Base-by-base conservation (phyloP, 2,113 vertebrate genomes). In the Puma concolor region DNA sequence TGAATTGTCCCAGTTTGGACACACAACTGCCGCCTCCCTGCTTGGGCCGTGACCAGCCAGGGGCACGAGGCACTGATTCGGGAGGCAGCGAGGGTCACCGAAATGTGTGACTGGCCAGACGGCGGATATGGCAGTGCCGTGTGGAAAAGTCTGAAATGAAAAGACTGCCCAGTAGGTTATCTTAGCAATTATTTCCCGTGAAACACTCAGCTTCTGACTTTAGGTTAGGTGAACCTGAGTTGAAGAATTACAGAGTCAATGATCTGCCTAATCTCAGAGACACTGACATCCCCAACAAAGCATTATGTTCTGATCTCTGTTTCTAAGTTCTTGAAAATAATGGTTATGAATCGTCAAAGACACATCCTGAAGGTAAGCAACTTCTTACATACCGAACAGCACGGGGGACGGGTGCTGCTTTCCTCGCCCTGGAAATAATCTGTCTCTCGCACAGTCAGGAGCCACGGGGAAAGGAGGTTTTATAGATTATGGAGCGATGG, bases 401-500 rank as follows among this genome's bases (percentile, higher is more conserved):
- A 1, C 0, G 2, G 9, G 7, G 17, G 9, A 21, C 5, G 4
- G 52, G 12, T 2, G 8, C 7, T 0, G 2, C 9, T 16, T 14
- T 15, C 33, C 23, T 90, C 10, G 2, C 19, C 0, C 1, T 5
- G 31, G 44, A 33, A 52, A 38, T 0, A 33, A 13, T 1, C 12
- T 1, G 19, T 15, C 54, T 76, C 50, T 52, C 27, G 7, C 60
- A 31, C 48, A 11, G 0, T 36, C 0, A 63, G 0, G 0, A 2
- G 52, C 48, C 60, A 48, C 64, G 76, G 77, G 3, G 44, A 12
- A 41, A 74, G 88, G 33, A 88, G 79, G 60, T 7, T 31, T 19
- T 29, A 21, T 0, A 0, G 0, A 2, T 52, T 33, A 7, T 0
- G 3, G 21, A 0, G 2, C 1, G 77, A 11, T 1, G 8, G 6